A percentile compares a stretch with the other conserved stretches of the same genome.
Evolutionary conservation across 2,797 vertebrate species (phyloP).

Genomic region (Enteromius afrohamiltoni): DNA sequence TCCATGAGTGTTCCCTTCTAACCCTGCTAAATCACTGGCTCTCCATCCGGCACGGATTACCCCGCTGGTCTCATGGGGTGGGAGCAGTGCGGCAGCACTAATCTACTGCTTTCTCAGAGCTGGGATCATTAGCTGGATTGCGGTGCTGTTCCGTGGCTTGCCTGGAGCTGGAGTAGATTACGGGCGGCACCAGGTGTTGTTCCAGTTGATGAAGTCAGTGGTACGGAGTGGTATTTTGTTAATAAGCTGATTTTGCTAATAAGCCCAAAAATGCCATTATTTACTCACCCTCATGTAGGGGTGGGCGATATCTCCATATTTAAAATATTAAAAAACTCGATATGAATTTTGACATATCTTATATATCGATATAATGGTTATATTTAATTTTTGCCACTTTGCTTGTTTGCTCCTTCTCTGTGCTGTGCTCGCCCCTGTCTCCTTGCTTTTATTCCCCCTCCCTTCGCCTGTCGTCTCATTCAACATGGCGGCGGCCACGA

Average conservation of each 20-base stretch:
- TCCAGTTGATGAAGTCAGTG: neutral
- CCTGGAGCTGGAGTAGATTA: constrained; percentile 37
- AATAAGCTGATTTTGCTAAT: constrained; percentile 44
- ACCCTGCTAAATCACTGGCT: constrained; percentile 20
- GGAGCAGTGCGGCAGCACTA: neutral
- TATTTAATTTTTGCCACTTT: too few species aligned
- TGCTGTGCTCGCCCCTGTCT: too few species aligned
- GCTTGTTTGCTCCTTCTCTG: too few species aligned
- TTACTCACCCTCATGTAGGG: neutral
- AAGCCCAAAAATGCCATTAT: neutral
- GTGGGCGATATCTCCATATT: too few species aligned
- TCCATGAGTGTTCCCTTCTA: constrained; percentile 39
- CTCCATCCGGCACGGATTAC: constrained; percentile 43
- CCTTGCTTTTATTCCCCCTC: too few species aligned
- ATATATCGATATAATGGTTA: too few species aligned
- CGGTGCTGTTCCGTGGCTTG: constrained; percentile 20
- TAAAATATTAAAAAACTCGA: too few species aligned
- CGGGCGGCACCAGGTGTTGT: constrained; percentile 47
- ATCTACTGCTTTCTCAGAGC: constrained; percentile 50
- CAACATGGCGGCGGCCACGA: too few species aligned
- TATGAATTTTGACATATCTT: too few species aligned
- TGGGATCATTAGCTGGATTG: constrained; percentile 54
- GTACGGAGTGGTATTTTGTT: neutral
- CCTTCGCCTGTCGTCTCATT: too few species aligned
- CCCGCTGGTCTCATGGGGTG: neutral